Base-by-base conservation (phyloP, 2,888 invertebrate species). In the Euclidia mi region DNA sequence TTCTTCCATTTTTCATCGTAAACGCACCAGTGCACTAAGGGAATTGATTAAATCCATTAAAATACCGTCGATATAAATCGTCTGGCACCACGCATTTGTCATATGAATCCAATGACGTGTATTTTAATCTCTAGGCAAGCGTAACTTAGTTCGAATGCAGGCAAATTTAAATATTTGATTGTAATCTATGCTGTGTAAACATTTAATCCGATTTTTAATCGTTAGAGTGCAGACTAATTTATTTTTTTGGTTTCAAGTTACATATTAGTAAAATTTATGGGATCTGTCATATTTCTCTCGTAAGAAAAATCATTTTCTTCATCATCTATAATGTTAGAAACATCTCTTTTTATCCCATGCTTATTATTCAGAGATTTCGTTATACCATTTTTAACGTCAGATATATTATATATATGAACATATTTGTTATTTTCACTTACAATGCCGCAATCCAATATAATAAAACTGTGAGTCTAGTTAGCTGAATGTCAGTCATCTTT, bases 111-210 rank as follows among this genome's bases (percentile, higher is more conserved):
- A 76, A 56, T 70, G 67, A 74, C 56, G 65, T 71, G 70, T 74
- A 72, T 78, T 74, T 65, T 69, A 75, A 74, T 78, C 62, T 76
- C 47, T 49, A 71, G 68, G 73, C 69, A 66, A 65, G 65, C 69
- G 63, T 76, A 77, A 76, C 71, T 71, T 72, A 51, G 58, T 73
- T 60, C 56, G 57, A 50, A 51, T 62, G 68, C 64, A 59, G 74
- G 75, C 73, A 75, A 84, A 91, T 91, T 91, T 91, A 78, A 91
- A 91, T 91, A 90, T 90, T 91, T 90, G 87, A 92, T 91, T 90
- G 79, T 90, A 88, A 91, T 91, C 85, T 87, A 75, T 71, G 67
- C 51, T 65, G 60, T 75, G 70, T 78, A 82, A 78, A 79, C 71
- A 78, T 77, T 65, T 74, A 80, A 81, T 80, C 77, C 70, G 65